Percentiles rank a stretch among this genome's conserved stretches.
Conservation (phyloP, 2,888 invertebrate species). For the Marasmarcha lunaedactyla region DNA sequence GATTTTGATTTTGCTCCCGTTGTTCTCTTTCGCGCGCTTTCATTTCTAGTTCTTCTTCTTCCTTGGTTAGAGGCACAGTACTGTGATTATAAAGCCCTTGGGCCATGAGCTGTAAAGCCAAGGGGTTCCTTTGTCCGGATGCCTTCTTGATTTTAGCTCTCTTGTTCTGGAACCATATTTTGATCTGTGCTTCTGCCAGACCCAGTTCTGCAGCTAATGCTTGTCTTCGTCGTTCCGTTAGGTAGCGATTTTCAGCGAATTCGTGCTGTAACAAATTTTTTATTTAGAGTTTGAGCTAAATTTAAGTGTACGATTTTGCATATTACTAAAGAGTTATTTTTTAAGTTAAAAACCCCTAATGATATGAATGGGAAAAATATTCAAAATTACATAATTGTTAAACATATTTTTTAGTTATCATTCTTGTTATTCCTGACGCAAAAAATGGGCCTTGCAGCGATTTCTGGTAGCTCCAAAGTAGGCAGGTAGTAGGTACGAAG, state of each 20-base stretch:
- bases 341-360: too few species aligned
- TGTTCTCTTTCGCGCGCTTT: slow-evolving; percentile 48
- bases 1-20: slow-evolving; percentile 21
- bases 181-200: slow-evolving; percentile 95
- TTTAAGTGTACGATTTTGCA: too few species aligned
- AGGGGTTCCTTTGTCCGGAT: slow-evolving; percentile 83
- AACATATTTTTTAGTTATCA: too few species aligned
- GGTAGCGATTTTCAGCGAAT: slow-evolving; percentile 91
- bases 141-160: slow-evolving; percentile 96
- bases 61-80: slow-evolving; percentile 24
- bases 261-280: slow-evolving; percentile 75
- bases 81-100: slow-evolving; percentile 90
- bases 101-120: slow-evolving; percentile 92
- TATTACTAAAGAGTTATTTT: too few species aligned
- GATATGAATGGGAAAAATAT: too few species aligned
- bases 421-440: too few species aligned
- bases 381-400: too few species aligned
- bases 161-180: slow-evolving; percentile 98
- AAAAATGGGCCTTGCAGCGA: too few species aligned
- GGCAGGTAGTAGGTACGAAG: too few species aligned
- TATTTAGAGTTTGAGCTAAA: too few species aligned
- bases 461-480: too few species aligned
- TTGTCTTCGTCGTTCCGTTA: slow-evolving; percentile 91
- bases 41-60: slow-evolving; percentile 78
- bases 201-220: slow-evolving; percentile 90